Base-by-base conservation (phyloP, 2,888 invertebrate genomes). In the Arrhopalites spinosus region DNA sequence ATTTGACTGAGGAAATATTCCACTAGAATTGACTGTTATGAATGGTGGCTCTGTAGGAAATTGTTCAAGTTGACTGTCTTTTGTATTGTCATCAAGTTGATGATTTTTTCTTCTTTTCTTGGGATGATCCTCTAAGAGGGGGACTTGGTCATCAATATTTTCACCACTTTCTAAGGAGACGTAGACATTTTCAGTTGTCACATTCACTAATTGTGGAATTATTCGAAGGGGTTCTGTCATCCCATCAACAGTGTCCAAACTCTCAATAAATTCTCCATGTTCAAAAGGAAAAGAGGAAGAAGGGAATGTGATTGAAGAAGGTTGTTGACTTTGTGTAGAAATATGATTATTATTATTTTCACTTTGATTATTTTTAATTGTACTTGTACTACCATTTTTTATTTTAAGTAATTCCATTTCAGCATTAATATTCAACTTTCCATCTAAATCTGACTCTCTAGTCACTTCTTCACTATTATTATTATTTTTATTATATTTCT, bases 171-270 rank as follows among this genome's bases (percentile, higher is more conserved):
- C 74, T 8, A 69, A 15, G 0, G 74, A 74, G 2, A 74, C 61
- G 47, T 69, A 74, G 1, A 74, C 74, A 61, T 74, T 69, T 29
- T 74, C 74, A 0, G 74, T 74, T 0, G 74, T 74, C 27, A 74
- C 74, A 29, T 74, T 74, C 5, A 74, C 74, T n/a, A 74, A 20
- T 36, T 74, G 74, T 15, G 74, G 74, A 20, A 74, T 74, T 2
- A 74, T 17, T 36, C 61, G 47, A 15, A 67, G 8, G 13, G 27
- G 13, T 3, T 43, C 27, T 20, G 63, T 17, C n/a, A 1, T 5
- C 5, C 27, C 64, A 17, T 23, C 63, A 27, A 29, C 30, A 27
- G 25, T 29, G 5, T 63, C 13, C 30, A n/a, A n/a, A n/a, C 20
- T 20, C 53, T 53, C 20, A 7, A 20, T n/a, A n/a, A n/a, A n/a